Evolutionary conservation across 2,113 vertebrate species (phyloP).

Genomic region (Pelecanus crispus): DNA sequence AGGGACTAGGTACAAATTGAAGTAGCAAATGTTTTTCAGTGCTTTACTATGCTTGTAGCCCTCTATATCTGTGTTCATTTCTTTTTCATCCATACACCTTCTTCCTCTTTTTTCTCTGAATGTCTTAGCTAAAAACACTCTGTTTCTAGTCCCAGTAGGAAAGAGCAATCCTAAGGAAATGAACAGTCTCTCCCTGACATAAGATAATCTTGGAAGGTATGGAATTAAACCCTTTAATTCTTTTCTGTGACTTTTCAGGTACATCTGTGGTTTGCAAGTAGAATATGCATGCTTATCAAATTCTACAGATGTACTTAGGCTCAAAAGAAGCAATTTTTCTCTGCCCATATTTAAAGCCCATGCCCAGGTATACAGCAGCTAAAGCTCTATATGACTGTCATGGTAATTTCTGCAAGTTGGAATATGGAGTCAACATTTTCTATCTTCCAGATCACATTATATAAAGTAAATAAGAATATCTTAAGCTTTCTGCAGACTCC

Average conservation of each 20-base stretch:
- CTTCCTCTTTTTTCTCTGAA: not conserved
- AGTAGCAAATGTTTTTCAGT: not conserved
- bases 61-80: not conserved
- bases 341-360: not conserved
- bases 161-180: not conserved
- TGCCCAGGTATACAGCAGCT: not conserved
- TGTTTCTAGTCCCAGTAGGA: not conserved
- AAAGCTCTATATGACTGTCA: not conserved
- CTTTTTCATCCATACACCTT: not conserved
- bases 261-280: not conserved
- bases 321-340: not conserved
- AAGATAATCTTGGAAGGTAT: not conserved
- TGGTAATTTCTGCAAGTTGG: not conserved
- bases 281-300: not conserved
- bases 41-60: not conserved
- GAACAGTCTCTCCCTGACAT: not conserved
- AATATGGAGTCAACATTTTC: not conserved
- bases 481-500: not conserved
- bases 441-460: not conserved
- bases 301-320: not conserved
- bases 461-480: not conserved
- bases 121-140: not conserved
- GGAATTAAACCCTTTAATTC: not conserved
- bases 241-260: not conserved
- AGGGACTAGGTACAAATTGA: not conserved